These are phyloP conservation scores for Meliscaeva auricollis DNA, from an alignment of 2,888 invertebrate species.

Conservation along the genomic window DNA sequence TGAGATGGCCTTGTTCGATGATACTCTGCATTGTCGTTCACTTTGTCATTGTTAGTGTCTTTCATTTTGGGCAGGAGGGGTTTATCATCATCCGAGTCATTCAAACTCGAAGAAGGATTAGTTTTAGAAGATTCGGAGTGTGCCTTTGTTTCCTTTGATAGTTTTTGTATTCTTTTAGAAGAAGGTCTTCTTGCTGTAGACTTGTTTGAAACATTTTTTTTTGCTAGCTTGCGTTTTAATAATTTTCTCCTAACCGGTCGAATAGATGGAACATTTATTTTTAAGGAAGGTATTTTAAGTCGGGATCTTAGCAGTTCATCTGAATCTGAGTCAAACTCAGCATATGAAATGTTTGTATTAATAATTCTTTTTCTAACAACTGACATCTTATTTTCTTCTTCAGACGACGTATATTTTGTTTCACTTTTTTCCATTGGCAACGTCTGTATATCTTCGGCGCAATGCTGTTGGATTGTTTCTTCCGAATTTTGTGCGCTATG, in stretches of 20 bases:
- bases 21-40: too few species aligned
- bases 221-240: not conserved
- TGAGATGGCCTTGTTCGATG: not conserved
- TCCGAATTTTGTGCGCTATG: not conserved
- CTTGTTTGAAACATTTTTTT: not conserved
- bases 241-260: not conserved
- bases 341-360: constrained; percentile 21
- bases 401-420: not conserved
- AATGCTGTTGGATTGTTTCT: not conserved
- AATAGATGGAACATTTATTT: constrained; percentile 12
- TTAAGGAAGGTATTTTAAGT: constrained; percentile 11
- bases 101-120: not conserved
- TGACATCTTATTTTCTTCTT: not conserved
- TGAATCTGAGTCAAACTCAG: constrained; percentile 12
- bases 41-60: not conserved
- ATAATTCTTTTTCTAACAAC: constrained; percentile 3
- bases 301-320: not conserved
- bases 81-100: constrained; percentile 22
- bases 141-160: not conserved
- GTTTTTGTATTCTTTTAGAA: not conserved
- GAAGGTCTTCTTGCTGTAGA: not conserved
- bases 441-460: not conserved
- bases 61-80: not conserved
- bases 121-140: not conserved
- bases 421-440: not conserved